Evolutionary conservation across 2,888 invertebrate species (phyloP).

Genomic region (Philaethria dido): DNA sequence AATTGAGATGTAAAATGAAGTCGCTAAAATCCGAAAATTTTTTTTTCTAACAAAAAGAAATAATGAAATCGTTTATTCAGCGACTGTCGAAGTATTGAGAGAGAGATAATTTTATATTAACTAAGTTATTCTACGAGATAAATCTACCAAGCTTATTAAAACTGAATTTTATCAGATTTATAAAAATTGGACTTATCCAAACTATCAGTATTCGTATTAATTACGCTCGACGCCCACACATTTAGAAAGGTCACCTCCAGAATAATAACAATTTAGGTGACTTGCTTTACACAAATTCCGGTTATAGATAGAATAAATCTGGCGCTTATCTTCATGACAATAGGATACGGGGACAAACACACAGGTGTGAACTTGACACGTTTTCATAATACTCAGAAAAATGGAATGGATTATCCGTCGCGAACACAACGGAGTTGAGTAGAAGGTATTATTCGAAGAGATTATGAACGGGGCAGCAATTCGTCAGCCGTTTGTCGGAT

Average conservation of each 20-base stretch:
- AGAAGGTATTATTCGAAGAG: constrained; percentile 43
- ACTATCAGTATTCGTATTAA: not conserved
- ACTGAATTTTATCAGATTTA: not conserved
- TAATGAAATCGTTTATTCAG: too few relatives aligned
- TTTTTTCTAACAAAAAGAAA: too few relatives aligned
- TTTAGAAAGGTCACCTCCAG: not conserved
- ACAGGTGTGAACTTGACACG: constrained; percentile 46
- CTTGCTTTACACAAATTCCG: not conserved
- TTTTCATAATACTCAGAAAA: constrained; percentile 46
- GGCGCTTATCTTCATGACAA: constrained; percentile 37
- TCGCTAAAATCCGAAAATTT: too few relatives aligned
- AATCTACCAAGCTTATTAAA: too few relatives aligned
- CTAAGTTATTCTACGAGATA: too few relatives aligned
- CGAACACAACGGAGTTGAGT: constrained; percentile 41
- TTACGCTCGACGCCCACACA: not conserved
- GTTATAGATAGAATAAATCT: constrained; percentile 12
- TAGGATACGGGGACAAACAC: constrained; percentile 38
- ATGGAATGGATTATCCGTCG: constrained; percentile 46
- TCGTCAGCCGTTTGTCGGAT: constrained; percentile 34
- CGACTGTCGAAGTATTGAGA: too few relatives aligned
- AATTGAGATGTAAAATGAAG: too few relatives aligned
- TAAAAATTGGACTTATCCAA: not conserved
- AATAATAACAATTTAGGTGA: not conserved
- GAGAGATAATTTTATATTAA: too few relatives aligned
- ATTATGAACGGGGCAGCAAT: constrained; percentile 44